Base-by-base conservation (phyloP, 2,888 invertebrate species). In the Meloe dianella region DNA sequence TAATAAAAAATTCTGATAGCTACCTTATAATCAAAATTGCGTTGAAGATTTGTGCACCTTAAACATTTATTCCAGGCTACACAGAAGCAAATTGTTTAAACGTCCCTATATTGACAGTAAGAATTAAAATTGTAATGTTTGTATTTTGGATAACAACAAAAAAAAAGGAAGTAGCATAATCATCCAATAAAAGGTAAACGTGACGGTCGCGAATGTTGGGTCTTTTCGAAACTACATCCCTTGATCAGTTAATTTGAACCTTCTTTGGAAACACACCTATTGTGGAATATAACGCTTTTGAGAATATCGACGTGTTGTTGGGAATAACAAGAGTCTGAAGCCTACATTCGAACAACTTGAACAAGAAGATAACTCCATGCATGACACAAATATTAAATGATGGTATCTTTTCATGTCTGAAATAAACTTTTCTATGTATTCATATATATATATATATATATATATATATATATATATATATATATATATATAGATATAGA, bases 71-170 rank as follows among this genome's bases (percentile, higher is more conserved):
- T 8, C 20, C 9, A 20, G 9, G 2, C 20, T 20, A 20, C 20
- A 20, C 47, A 12, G 47, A 20, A 47, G 8, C 47, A 35, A 35
- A 32, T 32, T 17, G 64, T 72, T 73, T 75, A 73, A 2, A n/a
- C 71, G 71, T 70, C 72, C 70, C 72, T 71, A 71, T 74, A 68
- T 63, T 60, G 66, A 68, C 71, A 68, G 67, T 70, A 62, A 65
- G 71, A 69, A 74, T 75, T 73, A 75, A 73, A 72, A 59, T 27
- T 71, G 67, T 71, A 70, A 71, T 67, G 62, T 58, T 63, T 64
- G 47, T 20, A 64, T 60, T 67, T 69, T 63, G 57, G 59, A 66
- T 67, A 67, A 70, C 65, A 69, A 67, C 63, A 70, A 68, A n/a
- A n/a, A n/a, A n/a, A n/a, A 70, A 66, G 57, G 66, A 63, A 66